phyloP scores from a whole-genome alignment of 2,797 vertebrate genomes.

The Liparis tanakae region DNA sequence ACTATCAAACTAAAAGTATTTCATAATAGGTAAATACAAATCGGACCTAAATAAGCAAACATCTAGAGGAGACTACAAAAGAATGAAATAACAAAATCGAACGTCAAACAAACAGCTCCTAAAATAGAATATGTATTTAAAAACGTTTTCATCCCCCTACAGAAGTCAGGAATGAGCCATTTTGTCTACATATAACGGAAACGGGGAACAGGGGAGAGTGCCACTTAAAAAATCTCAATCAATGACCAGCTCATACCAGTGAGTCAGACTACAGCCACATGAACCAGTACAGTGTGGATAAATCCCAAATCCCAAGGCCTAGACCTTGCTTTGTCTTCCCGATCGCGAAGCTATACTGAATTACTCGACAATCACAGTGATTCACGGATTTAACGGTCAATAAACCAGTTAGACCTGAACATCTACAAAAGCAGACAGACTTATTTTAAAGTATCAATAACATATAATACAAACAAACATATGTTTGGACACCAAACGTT shows the following conservation, averaged over 20 bases:
- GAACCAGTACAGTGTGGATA: background rate
- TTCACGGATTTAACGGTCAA: background rate
- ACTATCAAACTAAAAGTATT: too few relatives aligned
- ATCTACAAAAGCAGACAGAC: slow-evolving; percentile 15
- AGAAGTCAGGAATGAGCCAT: background rate
- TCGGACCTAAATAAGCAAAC: too few relatives aligned
- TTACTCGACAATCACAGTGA: background rate
- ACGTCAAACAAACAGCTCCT: too few relatives aligned
- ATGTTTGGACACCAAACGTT: slow-evolving; percentile 12
- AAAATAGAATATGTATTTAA: background rate
- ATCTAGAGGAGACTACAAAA: too few relatives aligned
- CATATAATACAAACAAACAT: slow-evolving; percentile 41
- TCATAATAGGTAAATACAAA: too few relatives aligned
- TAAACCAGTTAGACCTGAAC: slow-evolving; percentile 15
- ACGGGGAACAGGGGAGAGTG: background rate
- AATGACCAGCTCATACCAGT: background rate
- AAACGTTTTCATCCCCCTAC: background rate
- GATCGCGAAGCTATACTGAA: background rate
- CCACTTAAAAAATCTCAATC: background rate
- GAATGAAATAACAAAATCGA: too few relatives aligned
- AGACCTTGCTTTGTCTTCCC: background rate
- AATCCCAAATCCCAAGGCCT: background rate
- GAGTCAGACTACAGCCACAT: background rate
- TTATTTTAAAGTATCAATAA: slow-evolving; percentile 32
- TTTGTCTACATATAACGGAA: too few relatives aligned